Percentiles rank a stretch among this genome's conserved stretches.
Evolutionary conservation across 2,797 vertebrate genomes (phyloP).

Genomic region (Poeciliopsis infans): DNA sequence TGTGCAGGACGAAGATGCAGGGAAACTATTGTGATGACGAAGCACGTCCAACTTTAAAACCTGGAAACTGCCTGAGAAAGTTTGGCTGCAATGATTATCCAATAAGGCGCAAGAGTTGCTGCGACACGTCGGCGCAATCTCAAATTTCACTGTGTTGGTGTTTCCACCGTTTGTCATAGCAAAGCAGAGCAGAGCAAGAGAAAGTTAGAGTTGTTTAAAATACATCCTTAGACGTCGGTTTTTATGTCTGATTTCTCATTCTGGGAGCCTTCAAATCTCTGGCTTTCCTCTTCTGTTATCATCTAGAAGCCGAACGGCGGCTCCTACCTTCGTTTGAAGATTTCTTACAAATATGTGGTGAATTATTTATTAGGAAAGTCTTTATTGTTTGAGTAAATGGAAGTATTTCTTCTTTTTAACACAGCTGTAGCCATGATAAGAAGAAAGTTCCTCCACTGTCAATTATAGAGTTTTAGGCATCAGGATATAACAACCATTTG

Average conservation of each 20-base stretch:
- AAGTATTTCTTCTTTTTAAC: background rate
- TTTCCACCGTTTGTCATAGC: constrained; percentile 46
- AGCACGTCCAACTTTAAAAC: background rate
- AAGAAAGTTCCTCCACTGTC: background rate
- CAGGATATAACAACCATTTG: background rate
- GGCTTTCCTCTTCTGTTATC: constrained; percentile 31
- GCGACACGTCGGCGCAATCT: constrained; percentile 23
- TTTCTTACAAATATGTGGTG: constrained; percentile 30
- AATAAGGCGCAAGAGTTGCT: constrained; percentile 23
- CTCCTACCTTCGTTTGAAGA: constrained; percentile 20
- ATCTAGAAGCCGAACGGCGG: constrained; percentile 21
- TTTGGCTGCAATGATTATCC: constrained; percentile 19
- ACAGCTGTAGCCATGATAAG: background rate
- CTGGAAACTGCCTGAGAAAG: background rate
- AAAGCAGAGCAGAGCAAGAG: constrained; percentile 56
- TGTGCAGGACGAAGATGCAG: constrained; percentile 1
- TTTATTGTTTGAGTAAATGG: constrained; percentile 1
- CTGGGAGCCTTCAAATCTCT: constrained; percentile 30
- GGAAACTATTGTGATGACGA: background rate
- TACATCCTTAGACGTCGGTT: constrained; percentile 29
- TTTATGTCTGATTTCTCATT: constrained; percentile 27
- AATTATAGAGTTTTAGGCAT: constrained; percentile 5
- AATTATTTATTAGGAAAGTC: constrained; percentile 45
- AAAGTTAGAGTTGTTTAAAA: constrained; percentile 40
- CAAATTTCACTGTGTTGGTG: constrained; percentile 9